Evolutionary conservation across 2,797 vertebrate genomes (phyloP), one percentile per base, ranked within the genome.

Genomic region (Prunella strophiata): DNA sequence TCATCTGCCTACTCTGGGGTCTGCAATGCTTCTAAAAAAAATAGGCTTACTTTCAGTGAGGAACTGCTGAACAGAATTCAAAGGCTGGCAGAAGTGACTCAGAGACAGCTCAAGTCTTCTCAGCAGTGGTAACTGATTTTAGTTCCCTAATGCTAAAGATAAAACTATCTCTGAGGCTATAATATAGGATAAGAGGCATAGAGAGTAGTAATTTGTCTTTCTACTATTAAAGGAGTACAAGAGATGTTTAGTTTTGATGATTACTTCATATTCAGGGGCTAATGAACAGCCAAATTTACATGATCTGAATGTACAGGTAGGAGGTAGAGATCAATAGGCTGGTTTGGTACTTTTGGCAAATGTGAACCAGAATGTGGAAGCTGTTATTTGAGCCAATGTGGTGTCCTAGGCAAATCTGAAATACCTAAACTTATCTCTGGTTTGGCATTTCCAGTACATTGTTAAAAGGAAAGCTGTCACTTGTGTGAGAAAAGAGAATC

Each of bases 1-100:
- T 94, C 67, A 76, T 91, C 87, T 95, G 94, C 87, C 94, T 96
- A 84, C 89, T 89, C 86, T 82, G 59, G 67, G 74, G 87, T 82
- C 63, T 94, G 88, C 79, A 95, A 85, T 38, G 63, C 29, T 93
- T 94, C 94, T 82, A 51, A 86, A 93, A 93, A 94, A 93, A 76
- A 62, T 48, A 91, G n/a, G 10, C 70, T 91, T 87, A 85, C 89
- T 76, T 83, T 78, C 55, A 70, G 48, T 48, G 67, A n/a, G 32
- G 71, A 85, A 51, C 75, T 79, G 67, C 87, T 80, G 68, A 95
- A 92, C 75, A 85, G 84, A 93, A 96, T 88, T 94, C 89, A 85
- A 89, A 87, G 77, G 63, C 75, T 96, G 91, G 52, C 78, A 95
- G 87, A 92, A 94, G 52, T 94, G 94, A 93, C 70, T 96, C 92